Conservation (phyloP, 1,140 invertebrate species). For the Sitobion miscanthi region DNA sequence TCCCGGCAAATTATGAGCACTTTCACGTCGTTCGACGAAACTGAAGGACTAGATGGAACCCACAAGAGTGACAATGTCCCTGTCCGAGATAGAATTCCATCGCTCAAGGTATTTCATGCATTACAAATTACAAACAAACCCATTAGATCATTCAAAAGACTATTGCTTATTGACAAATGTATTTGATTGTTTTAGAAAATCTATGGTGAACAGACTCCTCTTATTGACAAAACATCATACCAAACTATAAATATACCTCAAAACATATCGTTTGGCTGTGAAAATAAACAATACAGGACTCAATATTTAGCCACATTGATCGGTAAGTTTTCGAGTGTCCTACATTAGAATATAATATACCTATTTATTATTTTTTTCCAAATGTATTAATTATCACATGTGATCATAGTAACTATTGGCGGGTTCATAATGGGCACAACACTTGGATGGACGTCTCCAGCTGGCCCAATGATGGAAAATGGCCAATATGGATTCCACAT, state of each 20-base stretch:
- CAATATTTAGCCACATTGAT: slow-evolving; percentile 59
- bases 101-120: background rate
- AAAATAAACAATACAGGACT: slow-evolving; percentile 44
- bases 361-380: background rate
- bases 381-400: background rate
- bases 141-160: background rate
- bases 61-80: background rate
- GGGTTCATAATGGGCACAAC: slow-evolving; percentile 77
- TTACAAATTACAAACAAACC: background rate
- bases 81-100: background rate
- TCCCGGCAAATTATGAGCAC: background rate
- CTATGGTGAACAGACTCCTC: slow-evolving; percentile 3
- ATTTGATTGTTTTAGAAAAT: background rate
- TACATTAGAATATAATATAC: background rate
- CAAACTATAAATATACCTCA: slow-evolving; percentile 56
- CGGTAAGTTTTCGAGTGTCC: slow-evolving; percentile 56
- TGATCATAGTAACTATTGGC: slow-evolving; percentile 65
- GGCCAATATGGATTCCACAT: slow-evolving; percentile 68
- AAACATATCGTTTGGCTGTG: slow-evolving; percentile 47
- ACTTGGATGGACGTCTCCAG: slow-evolving; percentile 83
- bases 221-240: slow-evolving; percentile 41
- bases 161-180: background rate
- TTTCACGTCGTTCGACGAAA: background rate
- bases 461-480: slow-evolving; percentile 66
- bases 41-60: background rate